phyloP scores from a whole-genome alignment of 2,113 vertebrate genomes.

The Bos javanicus region DNA sequence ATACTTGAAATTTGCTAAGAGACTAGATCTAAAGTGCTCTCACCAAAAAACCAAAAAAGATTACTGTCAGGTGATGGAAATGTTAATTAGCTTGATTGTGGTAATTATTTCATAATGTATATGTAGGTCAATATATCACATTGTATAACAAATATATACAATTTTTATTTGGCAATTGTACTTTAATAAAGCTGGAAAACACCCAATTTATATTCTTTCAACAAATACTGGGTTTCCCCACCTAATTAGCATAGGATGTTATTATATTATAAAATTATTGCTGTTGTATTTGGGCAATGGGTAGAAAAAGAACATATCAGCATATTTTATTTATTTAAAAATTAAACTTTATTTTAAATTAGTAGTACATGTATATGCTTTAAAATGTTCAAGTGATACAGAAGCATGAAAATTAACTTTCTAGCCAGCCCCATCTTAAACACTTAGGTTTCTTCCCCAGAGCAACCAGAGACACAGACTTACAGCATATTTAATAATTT shows the following conservation, averaged over 20 bases:
- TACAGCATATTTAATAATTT: slow-evolving; percentile 21
- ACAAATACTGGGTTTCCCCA: not conserved
- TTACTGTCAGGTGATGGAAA: not conserved
- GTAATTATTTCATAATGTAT: not conserved
- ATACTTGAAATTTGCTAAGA: not conserved
- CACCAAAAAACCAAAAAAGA: not conserved
- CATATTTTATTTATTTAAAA: not conserved
- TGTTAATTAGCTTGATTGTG: not conserved
- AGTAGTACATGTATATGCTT: not conserved
- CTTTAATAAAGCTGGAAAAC: not conserved
- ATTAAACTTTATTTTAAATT: slow-evolving; percentile 8
- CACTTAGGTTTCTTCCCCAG: not conserved
- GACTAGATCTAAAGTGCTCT: not conserved
- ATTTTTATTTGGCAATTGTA: not conserved
- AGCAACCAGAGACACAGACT: not conserved
- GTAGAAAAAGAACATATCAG: not conserved
- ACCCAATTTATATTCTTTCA: not conserved
- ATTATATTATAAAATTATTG: slow-evolving; percentile 1
- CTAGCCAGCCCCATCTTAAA: no score
- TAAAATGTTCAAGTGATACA: not conserved
- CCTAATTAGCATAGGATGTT: not conserved
- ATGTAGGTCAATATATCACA: not conserved
- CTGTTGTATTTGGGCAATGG: not conserved
- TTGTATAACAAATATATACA: not conserved
- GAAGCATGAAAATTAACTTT: not conserved